Percentiles rank a stretch among this genome's conserved stretches.
These are phyloP conservation scores for Siderastrea siderea DNA, from an alignment of 92 coral and sea anemone species.

Conservation along the genomic window DNA sequence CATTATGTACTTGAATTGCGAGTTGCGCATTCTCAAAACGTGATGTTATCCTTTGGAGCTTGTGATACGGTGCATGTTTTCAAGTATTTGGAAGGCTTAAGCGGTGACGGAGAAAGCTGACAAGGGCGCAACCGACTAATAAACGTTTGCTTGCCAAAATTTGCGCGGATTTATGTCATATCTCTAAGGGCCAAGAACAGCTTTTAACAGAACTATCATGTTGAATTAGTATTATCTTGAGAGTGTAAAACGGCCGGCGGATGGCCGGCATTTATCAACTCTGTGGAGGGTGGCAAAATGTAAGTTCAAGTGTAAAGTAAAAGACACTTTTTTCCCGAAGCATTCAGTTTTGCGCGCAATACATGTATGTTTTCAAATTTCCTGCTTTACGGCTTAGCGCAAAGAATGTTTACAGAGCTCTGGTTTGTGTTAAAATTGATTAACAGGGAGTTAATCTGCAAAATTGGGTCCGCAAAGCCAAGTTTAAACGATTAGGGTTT, in stretches of 20 bases:
- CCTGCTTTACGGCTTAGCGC: constrained; percentile 11
- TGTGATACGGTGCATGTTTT: background rate
- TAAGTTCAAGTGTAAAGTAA: background rate
- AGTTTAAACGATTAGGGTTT: constrained; percentile 43
- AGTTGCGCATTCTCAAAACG: background rate
- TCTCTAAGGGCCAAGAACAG: constrained; percentile 1
- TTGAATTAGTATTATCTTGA: background rate
- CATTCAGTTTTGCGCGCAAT: background rate
- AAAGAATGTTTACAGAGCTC: constrained; percentile 19
- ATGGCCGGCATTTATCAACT: background rate
- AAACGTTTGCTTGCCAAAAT: background rate
- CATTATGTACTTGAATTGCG: background rate
- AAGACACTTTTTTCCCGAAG: background rate
- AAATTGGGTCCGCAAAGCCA: constrained; percentile 40
- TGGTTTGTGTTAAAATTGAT: constrained; percentile 38
- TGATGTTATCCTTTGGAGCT: constrained; percentile 11
- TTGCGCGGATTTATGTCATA: constrained; percentile 3
- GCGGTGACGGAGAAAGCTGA: background rate
- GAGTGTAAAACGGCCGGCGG: constrained; percentile 4
- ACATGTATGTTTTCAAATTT: background rate
- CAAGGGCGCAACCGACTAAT: constrained; percentile 1
- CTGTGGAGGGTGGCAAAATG: background rate
- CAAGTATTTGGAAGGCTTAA: background rate
- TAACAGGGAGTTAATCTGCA: constrained; percentile 33
- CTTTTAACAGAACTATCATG: background rate